Percentiles rank a stretch among this genome's conserved stretches.
phyloP scores from a whole-genome alignment of 2,888 invertebrate species.

The Macropis europaea region DNA sequence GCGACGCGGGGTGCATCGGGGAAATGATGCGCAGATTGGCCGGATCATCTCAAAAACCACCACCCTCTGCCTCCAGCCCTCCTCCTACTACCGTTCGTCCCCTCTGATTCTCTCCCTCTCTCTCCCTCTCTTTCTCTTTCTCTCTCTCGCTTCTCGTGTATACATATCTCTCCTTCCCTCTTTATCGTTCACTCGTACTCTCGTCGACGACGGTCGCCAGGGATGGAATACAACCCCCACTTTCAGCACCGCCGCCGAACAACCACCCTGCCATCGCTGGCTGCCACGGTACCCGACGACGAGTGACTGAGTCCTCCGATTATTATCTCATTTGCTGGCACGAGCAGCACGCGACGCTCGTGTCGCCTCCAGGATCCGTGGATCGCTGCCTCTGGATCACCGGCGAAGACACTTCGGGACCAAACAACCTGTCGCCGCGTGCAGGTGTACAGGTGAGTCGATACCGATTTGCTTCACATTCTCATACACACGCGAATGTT shows the following conservation, averaged over 20 bases:
- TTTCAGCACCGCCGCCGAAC: constrained; percentile 63
- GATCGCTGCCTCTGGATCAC: constrained; percentile 49
- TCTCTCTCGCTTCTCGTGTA: constrained; percentile 3
- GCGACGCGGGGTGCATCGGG: constrained; percentile 68
- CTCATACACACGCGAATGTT: no score
- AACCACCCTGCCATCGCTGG: constrained; percentile 65
- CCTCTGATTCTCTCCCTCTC: constrained; percentile 40
- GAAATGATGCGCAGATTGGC: constrained; percentile 80
- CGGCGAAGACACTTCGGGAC: not conserved
- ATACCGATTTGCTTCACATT: not conserved
- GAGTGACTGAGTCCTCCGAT: constrained; percentile 74
- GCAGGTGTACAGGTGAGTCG: constrained; percentile 57
- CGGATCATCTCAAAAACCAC: constrained; percentile 80
- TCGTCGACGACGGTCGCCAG: constrained; percentile 58
- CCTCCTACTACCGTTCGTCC: constrained; percentile 46
- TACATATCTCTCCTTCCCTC: constrained; percentile 32
- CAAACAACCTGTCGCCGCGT: constrained; percentile 35
- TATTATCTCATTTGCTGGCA: constrained; percentile 78
- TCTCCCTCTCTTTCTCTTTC: constrained; percentile 22
- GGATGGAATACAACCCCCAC: constrained; percentile 73
- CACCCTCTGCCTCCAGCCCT: constrained; percentile 67
- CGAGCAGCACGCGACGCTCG: constrained; percentile 62
- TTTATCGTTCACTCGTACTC: constrained; percentile 40
- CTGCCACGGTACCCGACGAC: constrained; percentile 68
- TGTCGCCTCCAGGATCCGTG: constrained; percentile 44